Evolutionary conservation across 1,140 invertebrate species (phyloP), one percentile per base, ranked within the genome.

Genomic region (Notospermus geniculatus): DNA sequence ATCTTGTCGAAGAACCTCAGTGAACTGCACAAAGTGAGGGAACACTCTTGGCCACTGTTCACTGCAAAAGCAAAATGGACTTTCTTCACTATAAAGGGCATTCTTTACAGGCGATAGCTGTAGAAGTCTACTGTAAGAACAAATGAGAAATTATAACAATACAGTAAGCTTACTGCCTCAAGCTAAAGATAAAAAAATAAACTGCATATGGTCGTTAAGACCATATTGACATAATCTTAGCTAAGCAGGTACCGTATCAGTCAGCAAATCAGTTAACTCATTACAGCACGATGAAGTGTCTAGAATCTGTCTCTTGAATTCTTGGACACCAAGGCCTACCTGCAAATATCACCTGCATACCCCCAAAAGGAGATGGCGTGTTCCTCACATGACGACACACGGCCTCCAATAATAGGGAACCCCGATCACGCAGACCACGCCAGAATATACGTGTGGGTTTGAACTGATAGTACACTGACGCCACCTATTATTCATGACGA

Each of bases 21-120:
- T 28, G 61, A 61, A 46, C 55, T 55, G 22, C 62, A 58, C 1
- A 13, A 28, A 32, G 58, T 50, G 15, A 15, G 27, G 11, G 60
- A 57, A 17, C 60, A 30, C 25, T 54, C 54, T 25, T 15, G 52
- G 41, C 57, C 60, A 19, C 15, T 22, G 27, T 45, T 50, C 27
- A 53, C 58, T 43, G 57, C 57, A 58, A 25, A 66, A n/a, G 61
- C 39, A 41, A 46, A 66, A 58, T 13, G 22, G 57, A 39, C 59
- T 56, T 52, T 30, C 41, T 19, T 65, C 64, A 27, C 56, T n/a
- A n/a, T n/a, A n/a, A n/a, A n/a, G n/a, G n/a, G n/a, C n/a, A n/a
- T n/a, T n/a, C n/a, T n/a, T n/a, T 50, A 57, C 62, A 62, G 59
- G 64, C 17, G 54, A 59, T 15, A 65, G 45, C 39, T 65, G 39